Evolutionary conservation across 1,140 invertebrate genomes (phyloP).

Genomic region (Doryteuthis pealeii): DNA sequence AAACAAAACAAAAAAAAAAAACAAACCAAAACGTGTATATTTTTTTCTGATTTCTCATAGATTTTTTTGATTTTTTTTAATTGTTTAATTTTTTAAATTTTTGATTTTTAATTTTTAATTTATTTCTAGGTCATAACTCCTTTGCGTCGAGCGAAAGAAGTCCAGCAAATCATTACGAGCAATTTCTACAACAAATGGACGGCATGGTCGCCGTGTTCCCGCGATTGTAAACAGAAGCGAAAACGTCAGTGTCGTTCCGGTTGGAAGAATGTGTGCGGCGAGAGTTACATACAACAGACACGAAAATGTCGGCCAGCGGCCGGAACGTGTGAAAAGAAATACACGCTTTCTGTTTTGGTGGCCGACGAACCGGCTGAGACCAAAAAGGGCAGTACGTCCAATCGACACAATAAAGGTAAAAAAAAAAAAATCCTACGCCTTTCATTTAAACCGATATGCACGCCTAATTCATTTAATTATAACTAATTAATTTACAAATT

Average conservation of each 20-base stretch:
- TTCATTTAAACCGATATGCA: no score
- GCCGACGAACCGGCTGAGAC: background rate
- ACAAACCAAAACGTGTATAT: no score
- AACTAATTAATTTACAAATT: no score
- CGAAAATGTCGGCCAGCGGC: slow-evolving; percentile 69
- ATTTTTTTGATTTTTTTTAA: no score
- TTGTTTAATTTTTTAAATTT: no score
- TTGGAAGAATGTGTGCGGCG: slow-evolving; percentile 65
- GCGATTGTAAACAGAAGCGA: slow-evolving; percentile 66
- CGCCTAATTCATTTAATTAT: no score
- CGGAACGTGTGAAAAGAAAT: slow-evolving; percentile 28
- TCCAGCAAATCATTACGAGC: background rate
- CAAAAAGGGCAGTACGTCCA: background rate
- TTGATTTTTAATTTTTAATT: no score
- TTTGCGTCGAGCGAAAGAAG: background rate
- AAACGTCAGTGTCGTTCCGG: slow-evolving; percentile 74
- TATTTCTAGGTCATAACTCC: background rate
- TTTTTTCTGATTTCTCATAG: no score
- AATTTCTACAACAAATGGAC: slow-evolving; percentile 68
- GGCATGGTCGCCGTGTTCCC: slow-evolving; percentile 67
- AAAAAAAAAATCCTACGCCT: background rate
- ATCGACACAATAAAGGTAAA: background rate
- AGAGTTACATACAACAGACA: slow-evolving; percentile 74
- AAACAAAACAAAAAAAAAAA: no score
- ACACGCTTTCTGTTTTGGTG: slow-evolving; percentile 23